Base-by-base conservation (phyloP, 2,797 vertebrate genomes). In the Rhodeus uyekii region DNA sequence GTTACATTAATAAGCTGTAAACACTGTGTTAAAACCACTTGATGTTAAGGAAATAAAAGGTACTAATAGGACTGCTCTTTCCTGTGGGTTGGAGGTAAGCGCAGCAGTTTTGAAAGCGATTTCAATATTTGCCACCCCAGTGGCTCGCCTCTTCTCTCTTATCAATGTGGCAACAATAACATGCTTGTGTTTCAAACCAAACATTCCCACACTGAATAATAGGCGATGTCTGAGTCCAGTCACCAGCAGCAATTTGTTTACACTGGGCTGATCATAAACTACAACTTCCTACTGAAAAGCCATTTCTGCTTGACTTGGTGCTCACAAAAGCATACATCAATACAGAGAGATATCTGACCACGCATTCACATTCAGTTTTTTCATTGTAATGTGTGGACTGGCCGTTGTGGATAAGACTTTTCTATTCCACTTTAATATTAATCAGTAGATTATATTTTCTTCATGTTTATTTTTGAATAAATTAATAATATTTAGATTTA, bases 171-270 rank as follows among this genome's bases (percentile, higher is more conserved):
- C 96, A 98, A 96, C 97, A 98, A 98, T 95, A 97, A 98, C 97
- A 98, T 89, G 93, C 96, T 95, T 95, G 94, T 94, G 93, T 96
- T 96, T 95, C 96, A 97, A 96, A 96, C 95, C 95, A 98, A 99
- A 98, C 97, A 97, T 98, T 97, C 97, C 96, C 97, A 97, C 96
- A 96, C 93, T 93, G 93, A 93, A 95, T 94, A 95, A 95, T 87
- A 94, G 95, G 92, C 93, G 93, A 92, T 94, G 92, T 95, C 94
- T 93, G 90, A 94, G 93, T 65, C 89, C 89, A 94, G 94, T 94
- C 93, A 94, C 89, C 86, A 92, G 90, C 92, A 94, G 92, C 92
- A 91, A 91, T 91, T 58, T 93, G 94, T 94, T 95, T 93, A 89
- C 94, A 94, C 90, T 94, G 92, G 94, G 93, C 90, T 92, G 90